Conservation (phyloP, 2,888 invertebrate genomes). For the Pinctada fucata region DNA sequence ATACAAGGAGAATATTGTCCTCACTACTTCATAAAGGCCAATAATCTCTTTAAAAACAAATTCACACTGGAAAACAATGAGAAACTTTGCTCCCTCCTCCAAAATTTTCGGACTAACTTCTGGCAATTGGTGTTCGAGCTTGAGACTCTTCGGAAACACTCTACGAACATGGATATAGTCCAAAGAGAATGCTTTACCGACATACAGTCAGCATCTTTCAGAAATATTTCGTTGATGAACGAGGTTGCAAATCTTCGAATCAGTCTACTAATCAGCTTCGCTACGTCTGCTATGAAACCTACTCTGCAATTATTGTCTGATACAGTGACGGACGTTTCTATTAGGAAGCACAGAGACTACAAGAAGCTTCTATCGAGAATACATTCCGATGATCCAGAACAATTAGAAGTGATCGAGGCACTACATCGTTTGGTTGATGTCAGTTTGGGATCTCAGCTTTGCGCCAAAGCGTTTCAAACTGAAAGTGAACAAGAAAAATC, state of each 20-base stretch:
- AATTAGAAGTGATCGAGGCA: neutral
- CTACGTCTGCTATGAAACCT: neutral
- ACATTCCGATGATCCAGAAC: neutral
- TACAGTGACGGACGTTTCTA: neutral
- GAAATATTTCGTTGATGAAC: neutral
- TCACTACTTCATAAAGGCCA: slow-evolving; percentile 11
- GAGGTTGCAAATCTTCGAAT: neutral
- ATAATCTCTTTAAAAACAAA: slow-evolving; percentile 7
- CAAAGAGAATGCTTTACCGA: neutral
- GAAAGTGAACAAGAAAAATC: neutral
- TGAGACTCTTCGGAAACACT: neutral
- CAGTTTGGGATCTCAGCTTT: slow-evolving; percentile 1
- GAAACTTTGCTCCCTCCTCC: neutral
- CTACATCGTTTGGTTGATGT: neutral
- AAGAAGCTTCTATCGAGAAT: neutral
- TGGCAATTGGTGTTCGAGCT: neutral
- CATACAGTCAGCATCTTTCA: neutral
- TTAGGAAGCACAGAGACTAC: neutral
- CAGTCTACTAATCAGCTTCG: neutral
- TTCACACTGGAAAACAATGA: neutral
- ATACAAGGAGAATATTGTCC: slow-evolving; percentile 9
- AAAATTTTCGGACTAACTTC: neutral
- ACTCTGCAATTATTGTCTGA: neutral
- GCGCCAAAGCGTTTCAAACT: neutral
- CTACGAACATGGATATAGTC: neutral